Percentiles rank a stretch among this genome's conserved stretches.
Evolutionary conservation across 2,113 vertebrate genomes (phyloP).

Genomic region (Pterophyllum scalare): DNA sequence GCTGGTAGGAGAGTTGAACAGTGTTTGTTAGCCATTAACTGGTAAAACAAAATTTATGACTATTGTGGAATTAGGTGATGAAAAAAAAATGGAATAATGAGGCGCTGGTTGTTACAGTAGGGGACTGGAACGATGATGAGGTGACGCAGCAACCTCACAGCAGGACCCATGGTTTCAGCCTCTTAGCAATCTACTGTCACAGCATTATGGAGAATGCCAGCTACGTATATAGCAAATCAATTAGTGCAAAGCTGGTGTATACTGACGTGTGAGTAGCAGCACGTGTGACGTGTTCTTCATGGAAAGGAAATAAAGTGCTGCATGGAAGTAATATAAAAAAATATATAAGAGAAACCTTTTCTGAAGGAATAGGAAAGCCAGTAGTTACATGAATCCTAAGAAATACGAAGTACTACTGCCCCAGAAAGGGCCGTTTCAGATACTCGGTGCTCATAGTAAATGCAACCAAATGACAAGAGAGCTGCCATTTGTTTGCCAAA

Average conservation of each 20-base stretch:
- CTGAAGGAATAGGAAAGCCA: neutral
- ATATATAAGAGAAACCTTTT: neutral
- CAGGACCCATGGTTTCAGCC: conserved; percentile 24
- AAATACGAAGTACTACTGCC: neutral
- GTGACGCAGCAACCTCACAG: conserved; percentile 50
- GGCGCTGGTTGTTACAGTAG: neutral
- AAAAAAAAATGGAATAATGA: neutral
- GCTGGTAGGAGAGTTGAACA: neutral
- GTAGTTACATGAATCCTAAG: neutral
- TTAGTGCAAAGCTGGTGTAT: neutral
- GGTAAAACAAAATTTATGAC: neutral
- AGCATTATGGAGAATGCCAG: neutral
- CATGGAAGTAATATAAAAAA: neutral
- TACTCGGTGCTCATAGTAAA: conserved; percentile 43
- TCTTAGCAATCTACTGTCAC: conserved; percentile 46
- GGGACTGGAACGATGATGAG: conserved; percentile 23
- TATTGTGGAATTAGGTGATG: neutral
- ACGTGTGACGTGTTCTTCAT: neutral
- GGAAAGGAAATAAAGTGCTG: neutral
- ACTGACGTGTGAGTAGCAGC: neutral
- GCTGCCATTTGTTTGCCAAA: conserved; percentile 62
- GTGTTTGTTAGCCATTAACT: neutral
- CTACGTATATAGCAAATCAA: conserved; percentile 5
- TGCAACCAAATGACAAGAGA: conserved; percentile 54
- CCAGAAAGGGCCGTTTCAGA: conserved; percentile 1